A percentile compares a stretch with the other conserved stretches of the same genome.
phyloP scores from a whole-genome alignment of 2,888 invertebrate genomes.

The Acrobasis consociella region DNA sequence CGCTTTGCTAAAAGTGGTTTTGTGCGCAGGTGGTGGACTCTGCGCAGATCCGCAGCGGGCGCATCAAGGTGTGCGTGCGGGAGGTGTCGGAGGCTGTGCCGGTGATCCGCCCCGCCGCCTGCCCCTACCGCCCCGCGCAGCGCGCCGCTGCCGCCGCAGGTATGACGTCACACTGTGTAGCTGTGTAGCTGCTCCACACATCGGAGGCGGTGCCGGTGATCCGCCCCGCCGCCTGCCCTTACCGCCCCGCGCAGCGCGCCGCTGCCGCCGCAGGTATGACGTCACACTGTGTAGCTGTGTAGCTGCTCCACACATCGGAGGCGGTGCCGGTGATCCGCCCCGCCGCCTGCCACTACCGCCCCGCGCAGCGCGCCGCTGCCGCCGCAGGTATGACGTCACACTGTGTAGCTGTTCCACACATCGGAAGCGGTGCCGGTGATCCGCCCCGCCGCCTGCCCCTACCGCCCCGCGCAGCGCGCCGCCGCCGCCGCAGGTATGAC shows the following conservation, averaged over 20 bases:
- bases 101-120: slow-evolving; percentile 41
- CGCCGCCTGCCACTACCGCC: slow-evolving; percentile 72
- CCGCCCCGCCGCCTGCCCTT: slow-evolving; percentile 58
- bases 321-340: slow-evolving; percentile 68
- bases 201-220: slow-evolving; percentile 77
- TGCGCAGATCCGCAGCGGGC: slow-evolving; percentile 78
- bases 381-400: slow-evolving; percentile 68
- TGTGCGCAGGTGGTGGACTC: slow-evolving; percentile 81
- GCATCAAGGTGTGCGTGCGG: slow-evolving; percentile 82
- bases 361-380: slow-evolving; percentile 82
- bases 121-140: slow-evolving; percentile 80
- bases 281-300: no score
- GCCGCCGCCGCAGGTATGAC: slow-evolving; percentile 81
- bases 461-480: slow-evolving; percentile 81
- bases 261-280: slow-evolving; percentile 81
- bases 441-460: slow-evolving; percentile 58
- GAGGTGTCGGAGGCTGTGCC: slow-evolving; percentile 80
- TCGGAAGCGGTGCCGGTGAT: slow-evolving; percentile 77
- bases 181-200: no score
- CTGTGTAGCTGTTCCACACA: no score
- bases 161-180: slow-evolving; percentile 34
- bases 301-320: slow-evolving; percentile 50
- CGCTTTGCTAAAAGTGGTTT: not conserved
- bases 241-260: slow-evolving; percentile 81
- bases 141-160: slow-evolving; percentile 84